Evolutionary conservation across 2,888 invertebrate species (phyloP).

Genomic region (Halocaridina rubra): DNA sequence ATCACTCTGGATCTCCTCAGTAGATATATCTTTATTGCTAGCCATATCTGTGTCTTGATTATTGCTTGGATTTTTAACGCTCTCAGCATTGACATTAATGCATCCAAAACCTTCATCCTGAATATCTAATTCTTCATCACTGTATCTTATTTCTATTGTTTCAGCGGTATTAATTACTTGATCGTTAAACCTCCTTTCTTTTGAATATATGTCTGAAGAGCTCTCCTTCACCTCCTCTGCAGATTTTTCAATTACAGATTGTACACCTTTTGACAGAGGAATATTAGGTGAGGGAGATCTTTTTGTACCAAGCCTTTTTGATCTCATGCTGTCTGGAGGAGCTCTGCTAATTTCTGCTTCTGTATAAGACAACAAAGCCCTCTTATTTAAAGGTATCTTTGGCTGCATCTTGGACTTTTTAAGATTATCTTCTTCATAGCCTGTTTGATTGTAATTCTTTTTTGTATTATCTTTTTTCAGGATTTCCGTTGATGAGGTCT

Average conservation of each 20-base stretch:
- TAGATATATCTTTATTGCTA: not conserved
- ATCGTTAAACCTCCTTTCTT: no score
- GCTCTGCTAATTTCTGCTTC: not conserved
- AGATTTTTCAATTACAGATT: constrained; percentile 29
- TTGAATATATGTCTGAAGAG: no score
- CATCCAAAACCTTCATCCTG: not conserved
- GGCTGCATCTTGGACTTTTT: constrained; percentile 26
- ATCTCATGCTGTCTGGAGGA: not conserved
- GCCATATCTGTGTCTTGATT: not conserved
- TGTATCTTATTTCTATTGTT: constrained; percentile 7
- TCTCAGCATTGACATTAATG: not conserved
- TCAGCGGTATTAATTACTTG: not conserved
- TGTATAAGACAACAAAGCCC: not conserved
- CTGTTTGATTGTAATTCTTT: not conserved
- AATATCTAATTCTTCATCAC: not conserved
- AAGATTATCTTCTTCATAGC: not conserved
- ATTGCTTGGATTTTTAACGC: not conserved
- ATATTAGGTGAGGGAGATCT: constrained; percentile 58
- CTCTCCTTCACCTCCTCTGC: constrained; percentile 6
- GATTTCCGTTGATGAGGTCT: no score
- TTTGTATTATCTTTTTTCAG: not conserved
- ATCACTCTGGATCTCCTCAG: not conserved
- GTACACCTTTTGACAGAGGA: constrained; percentile 53
- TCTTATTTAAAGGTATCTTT: constrained; percentile 39
- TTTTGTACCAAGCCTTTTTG: constrained; percentile 21